A percentile compares a stretch with the other conserved stretches of the same genome.
These are phyloP conservation scores for Siderastrea siderea DNA, from an alignment of 92 coral and sea anemone genomes.

Conservation along the genomic window DNA sequence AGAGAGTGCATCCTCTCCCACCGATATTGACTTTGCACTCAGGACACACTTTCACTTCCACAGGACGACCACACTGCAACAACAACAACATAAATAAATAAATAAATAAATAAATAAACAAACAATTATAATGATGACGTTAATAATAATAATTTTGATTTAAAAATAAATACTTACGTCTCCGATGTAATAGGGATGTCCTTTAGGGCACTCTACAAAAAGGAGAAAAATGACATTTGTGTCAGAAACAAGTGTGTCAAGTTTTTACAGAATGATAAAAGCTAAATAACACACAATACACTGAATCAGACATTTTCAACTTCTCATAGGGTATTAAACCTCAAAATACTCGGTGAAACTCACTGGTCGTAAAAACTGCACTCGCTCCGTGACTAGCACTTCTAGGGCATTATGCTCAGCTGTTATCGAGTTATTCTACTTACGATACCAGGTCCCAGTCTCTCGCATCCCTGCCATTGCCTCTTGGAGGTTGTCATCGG, in stretches of 20 bases:
- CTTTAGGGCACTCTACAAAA: slow-evolving; percentile 79
- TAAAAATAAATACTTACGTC: slow-evolving; percentile 69
- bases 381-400: too few relatives aligned
- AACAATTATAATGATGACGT: too few relatives aligned
- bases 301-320: too few relatives aligned
- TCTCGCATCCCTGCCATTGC: slow-evolving; percentile 78
- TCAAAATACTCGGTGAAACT: too few relatives aligned
- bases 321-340: too few relatives aligned
- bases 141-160: neutral
- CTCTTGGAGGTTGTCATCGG: slow-evolving; percentile 85
- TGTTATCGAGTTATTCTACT: slow-evolving; percentile 30
- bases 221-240: neutral
- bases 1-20: slow-evolving; percentile 46
- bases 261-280: too few relatives aligned
- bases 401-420: too few relatives aligned
- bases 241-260: too few relatives aligned
- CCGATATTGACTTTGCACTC: slow-evolving; percentile 80
- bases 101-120: too few relatives aligned
- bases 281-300: too few relatives aligned
- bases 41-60: slow-evolving; percentile 73
- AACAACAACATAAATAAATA: neutral
- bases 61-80: slow-evolving; percentile 92
- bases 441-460: slow-evolving; percentile 84
- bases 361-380: too few relatives aligned
- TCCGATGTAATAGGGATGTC: slow-evolving; percentile 89